Evolutionary conservation across 2,797 vertebrate genomes (phyloP), one percentile per base, ranked within the genome.

Genomic region (Nothura maculosa): DNA sequence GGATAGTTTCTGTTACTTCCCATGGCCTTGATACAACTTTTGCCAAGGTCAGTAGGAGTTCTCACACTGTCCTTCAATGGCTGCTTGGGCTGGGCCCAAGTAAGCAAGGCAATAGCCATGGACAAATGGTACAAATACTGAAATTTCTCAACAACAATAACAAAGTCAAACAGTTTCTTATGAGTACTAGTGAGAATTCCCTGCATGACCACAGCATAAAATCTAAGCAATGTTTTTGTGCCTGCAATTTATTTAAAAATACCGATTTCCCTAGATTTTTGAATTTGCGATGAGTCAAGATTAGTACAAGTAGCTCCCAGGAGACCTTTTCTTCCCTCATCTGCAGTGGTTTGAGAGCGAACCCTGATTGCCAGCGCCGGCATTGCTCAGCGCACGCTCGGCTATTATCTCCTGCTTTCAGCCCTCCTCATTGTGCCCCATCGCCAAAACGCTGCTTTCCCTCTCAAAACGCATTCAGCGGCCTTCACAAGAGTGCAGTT

Each of bases 121-220:
- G 58, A 69, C 36, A 82, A 40, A 90, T 68, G 42, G 30, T 89
- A 43, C 73, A 72, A 95, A 87, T 25, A 70, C 61, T 50, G 34
- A 84, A 76, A 55, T 54, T 43, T 14, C 38, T 78, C 14, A 18
- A 43, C 15, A 43, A 43, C 15, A 43, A 43, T 7, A 45, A 57
- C 14, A 11, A 34, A 2, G 1, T 18, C 47, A 32, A 30, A 28
- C 45, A 58, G 34, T 43, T 61, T 61, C 34, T 85, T 48, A n/a
- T 75, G 24, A 25, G 47, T 17, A 6, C 83, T 73, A 48, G 52
- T 0, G 1, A 67, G 81, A 70, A 80, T 54, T 3, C 12, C n/a
- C 36, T 76, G 16, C 1, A 2, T 24, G 15, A 70, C 9, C 43
- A 55, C 3, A 73, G 42, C 20, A 27, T 40, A 52, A 91, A 73